Conservation (phyloP, 2,888 invertebrate genomes). For the Sinodicranocentrus sp. region DNA sequence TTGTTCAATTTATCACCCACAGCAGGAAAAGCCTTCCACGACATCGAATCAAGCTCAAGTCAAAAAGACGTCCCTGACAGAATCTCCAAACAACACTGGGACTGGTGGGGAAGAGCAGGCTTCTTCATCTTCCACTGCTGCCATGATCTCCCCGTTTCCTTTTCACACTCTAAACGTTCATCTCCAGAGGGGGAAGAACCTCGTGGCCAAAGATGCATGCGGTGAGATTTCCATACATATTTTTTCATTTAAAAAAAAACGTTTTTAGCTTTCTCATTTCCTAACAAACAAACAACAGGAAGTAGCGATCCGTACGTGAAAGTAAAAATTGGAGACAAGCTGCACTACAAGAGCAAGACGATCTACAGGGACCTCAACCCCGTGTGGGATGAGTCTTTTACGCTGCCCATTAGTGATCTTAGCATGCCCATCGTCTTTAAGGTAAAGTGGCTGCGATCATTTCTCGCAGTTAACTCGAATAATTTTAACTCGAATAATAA, state of each 20-base stretch:
- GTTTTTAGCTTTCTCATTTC: neutral
- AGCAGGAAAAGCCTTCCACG: constrained; percentile 21
- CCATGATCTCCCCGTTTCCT: constrained; percentile 79
- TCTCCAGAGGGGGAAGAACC: constrained; percentile 91
- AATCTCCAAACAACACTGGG: neutral
- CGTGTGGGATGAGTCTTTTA: constrained; percentile 98
- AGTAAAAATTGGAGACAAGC: constrained; percentile 91
- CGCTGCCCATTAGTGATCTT: constrained; percentile 94
- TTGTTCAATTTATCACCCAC: constrained; percentile 4
- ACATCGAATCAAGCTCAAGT: constrained; percentile 25
- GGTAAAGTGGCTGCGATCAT: too few species aligned
- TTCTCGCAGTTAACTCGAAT: too few species aligned
- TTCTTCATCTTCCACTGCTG: neutral
- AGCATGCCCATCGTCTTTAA: constrained; percentile 91
- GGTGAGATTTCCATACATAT: constrained; percentile 82
- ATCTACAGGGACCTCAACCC: constrained; percentile 95
- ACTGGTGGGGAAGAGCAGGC: neutral
- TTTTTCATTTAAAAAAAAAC: neutral
- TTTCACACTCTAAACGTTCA: constrained; percentile 95
- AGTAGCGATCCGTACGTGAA: constrained; percentile 99
- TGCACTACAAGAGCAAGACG: constrained; percentile 95
- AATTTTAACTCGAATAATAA: too few species aligned
- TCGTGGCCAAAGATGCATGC: constrained; percentile 96
- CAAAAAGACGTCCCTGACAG: constrained; percentile 12
- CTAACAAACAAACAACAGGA: too few species aligned